Conservation (phyloP, 2,113 vertebrate genomes). For the Prunella fulvescens region DNA sequence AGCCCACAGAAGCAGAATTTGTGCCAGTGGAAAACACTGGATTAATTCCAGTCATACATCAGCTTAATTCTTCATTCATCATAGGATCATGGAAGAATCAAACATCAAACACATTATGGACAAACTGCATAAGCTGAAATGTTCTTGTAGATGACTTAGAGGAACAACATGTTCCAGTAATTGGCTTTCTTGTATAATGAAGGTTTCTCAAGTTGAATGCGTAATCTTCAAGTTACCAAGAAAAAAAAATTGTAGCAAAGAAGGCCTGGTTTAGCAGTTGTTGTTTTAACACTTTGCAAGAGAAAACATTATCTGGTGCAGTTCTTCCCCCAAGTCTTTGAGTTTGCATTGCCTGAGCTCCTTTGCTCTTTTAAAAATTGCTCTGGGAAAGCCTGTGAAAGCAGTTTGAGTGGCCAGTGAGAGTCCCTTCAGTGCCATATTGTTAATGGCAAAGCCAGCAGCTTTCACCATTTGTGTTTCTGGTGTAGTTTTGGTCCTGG, state of each 20-base stretch:
- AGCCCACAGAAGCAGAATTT: slow-evolving; percentile 4
- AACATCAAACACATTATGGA: not conserved
- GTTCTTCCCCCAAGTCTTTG: not conserved
- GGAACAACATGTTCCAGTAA: not conserved
- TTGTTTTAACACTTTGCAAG: not conserved
- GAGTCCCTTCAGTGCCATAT: not conserved
- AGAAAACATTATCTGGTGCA: not conserved
- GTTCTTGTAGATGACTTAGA: not conserved
- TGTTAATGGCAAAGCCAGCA: not conserved
- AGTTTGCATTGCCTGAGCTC: not conserved
- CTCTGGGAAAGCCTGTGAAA: not conserved
- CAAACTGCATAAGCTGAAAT: not conserved
- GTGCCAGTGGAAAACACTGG: not conserved
- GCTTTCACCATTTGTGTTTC: not conserved
- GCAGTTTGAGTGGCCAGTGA: not conserved
- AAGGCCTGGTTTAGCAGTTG: not conserved
- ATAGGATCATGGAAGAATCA: not conserved
- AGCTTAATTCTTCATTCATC: slow-evolving; percentile 5
- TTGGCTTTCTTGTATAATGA: not conserved
- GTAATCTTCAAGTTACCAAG: not conserved
- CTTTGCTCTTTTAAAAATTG: not conserved
- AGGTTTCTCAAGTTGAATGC: not conserved
- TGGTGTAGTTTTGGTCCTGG: not conserved
- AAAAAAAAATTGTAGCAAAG: not conserved
- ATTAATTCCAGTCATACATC: not conserved